Evolutionary conservation across 2,888 invertebrate genomes (phyloP), one percentile per base, ranked within the genome.

Genomic region (Torymus tubicola): DNA sequence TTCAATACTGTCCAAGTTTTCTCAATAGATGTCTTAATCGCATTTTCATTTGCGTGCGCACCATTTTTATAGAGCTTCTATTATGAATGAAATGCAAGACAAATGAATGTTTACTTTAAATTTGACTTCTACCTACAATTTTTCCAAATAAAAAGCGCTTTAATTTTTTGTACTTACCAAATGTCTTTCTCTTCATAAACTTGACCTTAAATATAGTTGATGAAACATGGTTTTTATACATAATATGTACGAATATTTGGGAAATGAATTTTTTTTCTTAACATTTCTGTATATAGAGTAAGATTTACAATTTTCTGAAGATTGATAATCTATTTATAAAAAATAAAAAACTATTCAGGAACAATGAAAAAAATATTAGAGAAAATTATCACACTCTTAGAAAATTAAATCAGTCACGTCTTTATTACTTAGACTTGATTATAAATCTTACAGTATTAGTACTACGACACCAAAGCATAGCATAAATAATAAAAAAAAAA

Each of bases 391-490:
- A 73, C 69, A 60, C 58, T 61, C 50, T 21, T 69, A 50, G 31
- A 79, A 81, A 81, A 75, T 76, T 77, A 65, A 80, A 80, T 82
- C 80, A 82, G 80, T 82, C 80, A 77, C 70, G 73, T 77, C 80
- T 80, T 82, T 82, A 82, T 82, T 80, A 77, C 73, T 74, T 82
- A 75, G 77, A 82, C 75, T 80, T 82, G 78, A 82, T 80, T 78
- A 75, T 80, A 18, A 64, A 82, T 74, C 73, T 77, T 80, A 80
- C 73, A 80, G 60, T 75, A 82, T 82, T 80, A 82, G 78, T 80
- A 75, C 64, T 80, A 74, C 71, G 70, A 80, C 78, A 82, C 82
- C 77, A 82, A 80, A 80, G 82, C 75, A 72, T 82, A 80, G 82
- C 70, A 78, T 80, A 80, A 82, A 82, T 82, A 80, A 80, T 82